Conservation (phyloP, 2,888 invertebrate species). For the Sipha maydis region DNA sequence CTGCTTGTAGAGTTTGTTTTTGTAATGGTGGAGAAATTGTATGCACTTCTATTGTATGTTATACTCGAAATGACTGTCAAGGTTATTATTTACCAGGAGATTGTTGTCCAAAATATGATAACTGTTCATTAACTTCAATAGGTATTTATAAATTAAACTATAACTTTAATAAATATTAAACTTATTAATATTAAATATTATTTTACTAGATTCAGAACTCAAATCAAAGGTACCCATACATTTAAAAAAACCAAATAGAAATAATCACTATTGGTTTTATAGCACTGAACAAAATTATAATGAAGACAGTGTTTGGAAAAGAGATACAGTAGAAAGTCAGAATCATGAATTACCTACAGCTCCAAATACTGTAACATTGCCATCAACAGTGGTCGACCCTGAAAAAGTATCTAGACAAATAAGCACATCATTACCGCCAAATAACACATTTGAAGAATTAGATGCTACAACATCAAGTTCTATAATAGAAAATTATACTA, state of each 20-base stretch:
- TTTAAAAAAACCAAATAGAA: conserved; percentile 3
- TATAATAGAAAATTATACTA: conserved; percentile 1
- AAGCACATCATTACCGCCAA: conserved; percentile 5
- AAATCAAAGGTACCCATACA: not conserved
- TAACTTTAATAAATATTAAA: not conserved
- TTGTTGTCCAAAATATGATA: conserved; percentile 84
- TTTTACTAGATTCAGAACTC: conserved; percentile 25
- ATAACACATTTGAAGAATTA: not conserved
- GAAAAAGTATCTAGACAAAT: not conserved
- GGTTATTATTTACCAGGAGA: conserved; percentile 78
- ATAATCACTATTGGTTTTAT: conserved; percentile 11
- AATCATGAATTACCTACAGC: conserved; percentile 26
- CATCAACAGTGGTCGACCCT: not conserved
- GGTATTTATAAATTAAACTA: conserved; percentile 5
- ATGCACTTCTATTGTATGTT: conserved; percentile 81
- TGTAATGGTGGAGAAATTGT: conserved; percentile 83
- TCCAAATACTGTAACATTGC: conserved; percentile 16
- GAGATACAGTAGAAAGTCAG: conserved; percentile 31
- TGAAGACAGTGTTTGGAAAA: conserved; percentile 53
- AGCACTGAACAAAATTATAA: conserved; percentile 33
- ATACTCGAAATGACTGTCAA: conserved; percentile 79
- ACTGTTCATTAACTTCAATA: conserved; percentile 78
- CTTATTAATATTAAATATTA: not conserved
- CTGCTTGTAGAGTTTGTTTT: conserved; percentile 83
- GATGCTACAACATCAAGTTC: not conserved